phyloP scores from a whole-genome alignment of 1,140 invertebrate genomes.

The Drosophila azteca region DNA sequence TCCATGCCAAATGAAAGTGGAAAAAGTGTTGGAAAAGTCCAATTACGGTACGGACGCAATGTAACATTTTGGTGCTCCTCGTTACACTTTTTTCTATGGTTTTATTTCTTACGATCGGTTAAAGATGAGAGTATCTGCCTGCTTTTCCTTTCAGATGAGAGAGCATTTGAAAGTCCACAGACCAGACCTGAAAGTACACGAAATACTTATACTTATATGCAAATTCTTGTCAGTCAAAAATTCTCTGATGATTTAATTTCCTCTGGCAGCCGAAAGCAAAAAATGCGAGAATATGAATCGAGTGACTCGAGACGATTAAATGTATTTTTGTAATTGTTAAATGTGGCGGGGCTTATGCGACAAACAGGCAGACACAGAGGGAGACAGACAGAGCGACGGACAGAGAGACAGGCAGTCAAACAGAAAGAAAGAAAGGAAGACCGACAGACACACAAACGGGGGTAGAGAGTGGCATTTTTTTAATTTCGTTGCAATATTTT shows the following conservation, averaged over 20 bases:
- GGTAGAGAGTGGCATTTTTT: constrained; percentile 42
- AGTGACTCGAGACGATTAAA: constrained; percentile 56
- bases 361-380: constrained; percentile 3
- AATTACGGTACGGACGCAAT: too few relatives aligned
- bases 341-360: constrained; percentile 46
- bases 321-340: constrained; percentile 65
- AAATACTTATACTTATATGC: constrained; percentile 1
- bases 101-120: too few relatives aligned
- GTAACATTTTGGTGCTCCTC: too few relatives aligned
- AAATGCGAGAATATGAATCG: constrained; percentile 23
- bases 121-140: too few relatives aligned
- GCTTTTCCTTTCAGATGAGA: not conserved
- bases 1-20: too few relatives aligned
- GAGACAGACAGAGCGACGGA: constrained; percentile 4
- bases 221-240: constrained; percentile 63
- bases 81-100: too few relatives aligned
- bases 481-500: constrained; percentile 68
- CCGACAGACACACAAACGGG: constrained; percentile 3
- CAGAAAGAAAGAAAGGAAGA: constrained; percentile 22
- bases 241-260: constrained; percentile 75
- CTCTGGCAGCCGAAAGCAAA: constrained; percentile 50
- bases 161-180: not conserved
- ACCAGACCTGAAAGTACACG: not conserved
- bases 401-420: not conserved
- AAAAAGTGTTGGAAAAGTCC: too few relatives aligned